Percentiles rank a stretch among this genome's conserved stretches.
Conservation (phyloP, 2,888 invertebrate genomes). For the Candidula unifasciata region DNA sequence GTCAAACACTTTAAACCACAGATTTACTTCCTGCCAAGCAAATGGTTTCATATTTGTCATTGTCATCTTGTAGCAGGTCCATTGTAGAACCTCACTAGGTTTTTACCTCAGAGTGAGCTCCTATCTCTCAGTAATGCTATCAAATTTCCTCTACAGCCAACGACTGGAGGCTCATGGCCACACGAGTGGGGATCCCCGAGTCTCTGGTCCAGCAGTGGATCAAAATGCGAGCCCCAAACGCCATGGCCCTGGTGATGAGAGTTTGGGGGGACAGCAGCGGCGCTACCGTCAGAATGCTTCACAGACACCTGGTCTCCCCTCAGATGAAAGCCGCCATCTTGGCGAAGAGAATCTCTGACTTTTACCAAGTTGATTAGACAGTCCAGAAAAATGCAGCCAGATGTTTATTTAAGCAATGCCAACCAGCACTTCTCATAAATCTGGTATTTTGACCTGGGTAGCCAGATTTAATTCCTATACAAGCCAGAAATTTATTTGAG, state of each 20-base stretch:
- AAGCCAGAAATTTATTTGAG: no score
- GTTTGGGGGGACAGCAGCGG: constrained; percentile 74
- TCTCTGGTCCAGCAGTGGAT: constrained; percentile 71
- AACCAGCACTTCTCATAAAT: background rate
- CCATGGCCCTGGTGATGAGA: constrained; percentile 75
- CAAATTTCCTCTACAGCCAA: constrained; percentile 66
- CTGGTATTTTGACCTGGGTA: no score
- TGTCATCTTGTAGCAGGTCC: no score
- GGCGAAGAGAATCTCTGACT: constrained; percentile 75
- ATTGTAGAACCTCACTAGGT: no score
- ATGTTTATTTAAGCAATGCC: background rate
- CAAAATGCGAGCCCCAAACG: constrained; percentile 68
- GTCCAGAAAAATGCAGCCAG: background rate
- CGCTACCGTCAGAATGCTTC: constrained; percentile 75
- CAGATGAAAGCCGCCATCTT: constrained; percentile 73
- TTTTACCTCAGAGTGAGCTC: no score
- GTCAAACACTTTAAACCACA: no score
- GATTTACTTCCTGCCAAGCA: no score
- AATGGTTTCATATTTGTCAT: no score
- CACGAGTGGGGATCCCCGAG: constrained; percentile 73
- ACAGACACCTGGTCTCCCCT: constrained; percentile 76
- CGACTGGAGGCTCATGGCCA: constrained; percentile 76
- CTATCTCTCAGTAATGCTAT: background rate
- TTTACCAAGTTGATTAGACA: constrained; percentile 73
- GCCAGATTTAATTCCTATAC: no score